Conservation (phyloP, 2,888 invertebrate species). For the Aphelenchoides bicaudatus region DNA sequence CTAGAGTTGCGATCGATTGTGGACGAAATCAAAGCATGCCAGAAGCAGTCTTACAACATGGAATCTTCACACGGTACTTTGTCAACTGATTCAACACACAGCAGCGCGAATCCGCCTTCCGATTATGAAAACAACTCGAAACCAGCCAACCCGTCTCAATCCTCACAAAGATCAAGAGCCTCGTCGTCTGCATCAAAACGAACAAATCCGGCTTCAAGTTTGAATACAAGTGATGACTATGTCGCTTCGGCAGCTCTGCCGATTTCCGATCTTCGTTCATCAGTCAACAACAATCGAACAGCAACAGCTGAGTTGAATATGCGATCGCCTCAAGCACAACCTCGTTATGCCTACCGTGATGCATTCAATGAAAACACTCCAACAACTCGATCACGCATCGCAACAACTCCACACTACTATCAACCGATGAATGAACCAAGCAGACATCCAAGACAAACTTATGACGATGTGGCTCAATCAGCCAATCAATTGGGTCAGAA, state of each 20-base stretch:
- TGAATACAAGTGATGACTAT: slow-evolving; percentile 52
- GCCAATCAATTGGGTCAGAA: slow-evolving; percentile 17
- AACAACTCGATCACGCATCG: too few relatives aligned
- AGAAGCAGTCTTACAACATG: slow-evolving; percentile 10
- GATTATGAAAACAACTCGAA: slow-evolving; percentile 45
- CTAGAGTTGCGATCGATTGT: slow-evolving; percentile 20
- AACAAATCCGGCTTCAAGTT: slow-evolving; percentile 34
- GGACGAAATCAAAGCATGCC: slow-evolving; percentile 14
- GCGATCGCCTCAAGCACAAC: slow-evolving; percentile 5
- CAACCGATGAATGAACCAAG: neutral
- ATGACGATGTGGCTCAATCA: too few relatives aligned
- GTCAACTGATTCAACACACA: slow-evolving; percentile 14
- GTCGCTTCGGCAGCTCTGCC: slow-evolving; percentile 45
- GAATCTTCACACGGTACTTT: slow-evolving; percentile 14
- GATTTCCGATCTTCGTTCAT: neutral
- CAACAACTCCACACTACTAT: neutral
- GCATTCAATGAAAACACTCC: too few relatives aligned
- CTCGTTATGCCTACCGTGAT: slow-evolving; percentile 6
- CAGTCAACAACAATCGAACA: too few relatives aligned
- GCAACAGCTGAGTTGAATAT: slow-evolving; percentile 23
- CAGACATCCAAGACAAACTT: slow-evolving; percentile 23
- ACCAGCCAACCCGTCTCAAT: slow-evolving; percentile 14
- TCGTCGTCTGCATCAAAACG: slow-evolving; percentile 16
- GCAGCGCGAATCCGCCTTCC: slow-evolving; percentile 32
- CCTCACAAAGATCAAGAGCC: slow-evolving; percentile 5